Conservation (phyloP, 2,888 invertebrate species). For the Parnassius orleans region DNA sequence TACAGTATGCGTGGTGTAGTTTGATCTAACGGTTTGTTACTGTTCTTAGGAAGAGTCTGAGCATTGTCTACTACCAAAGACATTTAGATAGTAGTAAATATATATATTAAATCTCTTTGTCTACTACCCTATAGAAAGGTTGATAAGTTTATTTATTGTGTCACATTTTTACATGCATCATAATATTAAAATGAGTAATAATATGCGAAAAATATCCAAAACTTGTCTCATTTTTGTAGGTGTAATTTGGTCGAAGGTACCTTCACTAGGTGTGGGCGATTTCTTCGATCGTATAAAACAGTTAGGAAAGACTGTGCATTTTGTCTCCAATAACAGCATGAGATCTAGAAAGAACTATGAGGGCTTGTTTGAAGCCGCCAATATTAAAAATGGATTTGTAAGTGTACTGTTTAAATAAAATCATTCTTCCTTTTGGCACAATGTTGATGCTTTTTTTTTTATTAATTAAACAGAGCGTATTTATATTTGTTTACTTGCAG, state of each 20-base stretch:
- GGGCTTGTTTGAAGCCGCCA: conserved; percentile 47
- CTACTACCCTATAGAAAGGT: too few relatives aligned
- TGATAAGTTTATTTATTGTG: too few relatives aligned
- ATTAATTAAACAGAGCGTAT: neutral
- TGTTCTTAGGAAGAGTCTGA: too few relatives aligned
- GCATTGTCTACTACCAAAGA: too few relatives aligned
- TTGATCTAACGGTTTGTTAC: too few relatives aligned
- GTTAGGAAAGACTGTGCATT: conserved; percentile 72
- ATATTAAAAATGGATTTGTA: conserved; percentile 61
- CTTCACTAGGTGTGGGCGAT: conserved; percentile 64
- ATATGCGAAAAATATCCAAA: neutral
- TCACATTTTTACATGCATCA: too few relatives aligned
- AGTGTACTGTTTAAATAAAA: conserved; percentile 37
- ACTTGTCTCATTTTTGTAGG: conserved; percentile 55
- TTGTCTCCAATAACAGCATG: conserved; percentile 78
- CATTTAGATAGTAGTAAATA: too few relatives aligned
- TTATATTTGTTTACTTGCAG: conserved; percentile 43
- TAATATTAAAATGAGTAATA: too few relatives aligned
- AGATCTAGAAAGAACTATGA: conserved; percentile 57
- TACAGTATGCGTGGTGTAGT: too few relatives aligned
- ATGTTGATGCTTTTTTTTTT: too few relatives aligned
- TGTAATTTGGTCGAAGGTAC: conserved; percentile 67
- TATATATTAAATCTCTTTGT: too few relatives aligned
- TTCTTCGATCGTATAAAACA: conserved; percentile 67
- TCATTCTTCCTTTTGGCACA: too few relatives aligned